These are phyloP conservation scores for Prietella phreatophila DNA, from an alignment of 2,113 vertebrate species.

Conservation along the genomic window DNA sequence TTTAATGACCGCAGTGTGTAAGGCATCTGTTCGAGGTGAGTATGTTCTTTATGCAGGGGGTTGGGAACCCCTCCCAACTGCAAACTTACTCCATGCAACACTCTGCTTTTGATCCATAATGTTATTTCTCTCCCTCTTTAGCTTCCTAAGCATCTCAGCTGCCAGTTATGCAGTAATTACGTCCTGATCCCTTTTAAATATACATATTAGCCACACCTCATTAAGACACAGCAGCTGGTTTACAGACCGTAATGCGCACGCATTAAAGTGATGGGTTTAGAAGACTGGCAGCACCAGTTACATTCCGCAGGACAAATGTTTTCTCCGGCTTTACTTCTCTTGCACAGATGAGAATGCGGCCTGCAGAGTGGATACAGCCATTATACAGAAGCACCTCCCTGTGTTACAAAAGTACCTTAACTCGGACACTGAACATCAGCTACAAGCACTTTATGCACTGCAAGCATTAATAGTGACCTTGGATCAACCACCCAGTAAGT, in stretches of 20 bases:
- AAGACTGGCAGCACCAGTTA: background rate
- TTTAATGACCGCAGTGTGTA: slow-evolving; percentile 98
- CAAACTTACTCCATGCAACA: background rate
- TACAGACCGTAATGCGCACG: background rate
- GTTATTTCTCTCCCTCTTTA: background rate
- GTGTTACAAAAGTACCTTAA: slow-evolving; percentile 98
- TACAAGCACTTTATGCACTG: slow-evolving; percentile 99
- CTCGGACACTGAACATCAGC: slow-evolving; percentile 96
- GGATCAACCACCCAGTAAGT: slow-evolving; percentile 98
- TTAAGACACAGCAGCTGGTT: background rate
- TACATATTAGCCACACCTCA: background rate
- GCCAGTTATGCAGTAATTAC: background rate
- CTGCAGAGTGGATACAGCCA: slow-evolving; percentile 90
- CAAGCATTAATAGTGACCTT: slow-evolving; percentile 95
- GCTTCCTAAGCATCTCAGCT: background rate
- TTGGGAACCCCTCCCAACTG: background rate
- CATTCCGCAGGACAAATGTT: background rate
- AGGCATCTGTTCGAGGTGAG: slow-evolving; percentile 95
- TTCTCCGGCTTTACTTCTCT: slow-evolving; percentile 32
- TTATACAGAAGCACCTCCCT: slow-evolving; percentile 93
- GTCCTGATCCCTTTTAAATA: background rate
- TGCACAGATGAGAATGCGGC: slow-evolving; percentile 82
- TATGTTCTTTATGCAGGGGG: background rate
- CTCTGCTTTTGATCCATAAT: background rate
- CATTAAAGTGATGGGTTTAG: background rate